These are phyloP conservation scores for Empidonax alnorum DNA, from an alignment of 2,113 vertebrate genomes.

Conservation along the genomic window DNA sequence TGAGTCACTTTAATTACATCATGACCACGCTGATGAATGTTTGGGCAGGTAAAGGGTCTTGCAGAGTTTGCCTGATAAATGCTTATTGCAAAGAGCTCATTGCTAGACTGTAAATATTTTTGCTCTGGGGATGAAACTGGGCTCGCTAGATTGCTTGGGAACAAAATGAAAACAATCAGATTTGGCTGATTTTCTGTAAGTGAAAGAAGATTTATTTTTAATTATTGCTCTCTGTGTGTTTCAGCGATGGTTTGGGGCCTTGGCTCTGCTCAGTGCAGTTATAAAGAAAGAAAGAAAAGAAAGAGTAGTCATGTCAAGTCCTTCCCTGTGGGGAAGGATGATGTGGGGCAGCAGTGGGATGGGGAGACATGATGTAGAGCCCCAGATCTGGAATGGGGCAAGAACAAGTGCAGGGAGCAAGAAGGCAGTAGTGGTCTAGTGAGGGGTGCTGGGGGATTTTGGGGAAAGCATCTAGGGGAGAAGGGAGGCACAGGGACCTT, in stretches of 20 bases:
- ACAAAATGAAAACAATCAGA: conserved; percentile 47
- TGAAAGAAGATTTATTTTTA: conserved; percentile 55
- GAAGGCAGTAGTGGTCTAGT: not conserved
- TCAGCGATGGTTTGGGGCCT: not conserved
- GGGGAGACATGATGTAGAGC: not conserved
- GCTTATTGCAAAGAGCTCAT: conserved; percentile 25
- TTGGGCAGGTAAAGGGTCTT: conserved; percentile 55
- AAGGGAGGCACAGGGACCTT: fast-evolving
- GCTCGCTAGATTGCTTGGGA: conserved; percentile 18
- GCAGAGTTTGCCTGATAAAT: conserved; percentile 42
- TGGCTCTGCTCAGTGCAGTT: not conserved
- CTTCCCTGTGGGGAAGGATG: not conserved
- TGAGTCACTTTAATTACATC: conserved; percentile 66
- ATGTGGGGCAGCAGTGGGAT: not conserved
- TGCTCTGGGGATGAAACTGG: conserved; percentile 21
- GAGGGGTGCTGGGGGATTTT: not conserved
- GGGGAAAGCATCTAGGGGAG: not conserved
- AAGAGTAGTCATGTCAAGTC: not conserved
- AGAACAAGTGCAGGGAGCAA: not conserved
- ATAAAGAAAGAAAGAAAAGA: not conserved
- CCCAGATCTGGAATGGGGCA: not conserved
- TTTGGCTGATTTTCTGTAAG: conserved; percentile 54
- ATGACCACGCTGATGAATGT: conserved; percentile 26
- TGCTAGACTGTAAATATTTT: conserved; percentile 55
- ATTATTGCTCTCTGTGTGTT: not conserved